Evolutionary conservation across 37 sponge, comb jelly and placozoan species (phyloP).

Genomic region (Axinella damicornis): DNA sequence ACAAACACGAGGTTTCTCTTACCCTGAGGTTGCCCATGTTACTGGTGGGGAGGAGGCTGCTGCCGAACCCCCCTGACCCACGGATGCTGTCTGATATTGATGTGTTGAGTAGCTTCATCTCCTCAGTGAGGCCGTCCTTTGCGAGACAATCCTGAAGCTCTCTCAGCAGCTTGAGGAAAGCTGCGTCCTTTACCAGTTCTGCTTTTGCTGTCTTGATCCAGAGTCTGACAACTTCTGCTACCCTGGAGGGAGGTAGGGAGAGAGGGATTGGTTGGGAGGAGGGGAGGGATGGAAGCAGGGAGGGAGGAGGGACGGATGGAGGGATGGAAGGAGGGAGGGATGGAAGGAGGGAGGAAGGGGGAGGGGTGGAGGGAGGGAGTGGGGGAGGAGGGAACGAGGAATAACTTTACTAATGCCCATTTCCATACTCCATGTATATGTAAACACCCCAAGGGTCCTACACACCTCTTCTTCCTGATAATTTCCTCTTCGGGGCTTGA

Average conservation of each 20-base stretch:
- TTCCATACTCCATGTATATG: too few relatives aligned
- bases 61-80: neutral
- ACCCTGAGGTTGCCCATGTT: too few relatives aligned
- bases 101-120: conserved; percentile 30
- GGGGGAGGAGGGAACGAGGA: neutral
- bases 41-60: too few relatives aligned
- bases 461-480: conserved; percentile 43
- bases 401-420: too few relatives aligned
- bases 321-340: too few relatives aligned
- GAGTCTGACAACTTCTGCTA: conserved; percentile 40
- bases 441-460: too few relatives aligned
- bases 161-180: conserved; percentile 56
- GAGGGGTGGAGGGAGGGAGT: too few relatives aligned
- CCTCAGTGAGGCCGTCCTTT: conserved; percentile 40
- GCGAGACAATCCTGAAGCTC: conserved; percentile 44
- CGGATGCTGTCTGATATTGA: conserved; percentile 51
- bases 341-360: neutral
- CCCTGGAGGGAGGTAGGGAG: conserved; percentile 28
- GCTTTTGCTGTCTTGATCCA: conserved; percentile 67
- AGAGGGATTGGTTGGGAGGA: too few relatives aligned
- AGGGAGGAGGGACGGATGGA: neutral
- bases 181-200: conserved; percentile 53
- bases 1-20: too few relatives aligned
- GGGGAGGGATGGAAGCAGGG: too few relatives aligned
- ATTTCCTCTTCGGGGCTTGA: conserved; percentile 2